Evolutionary conservation across 1,140 invertebrate genomes (phyloP), one percentile per base, ranked within the genome.

Genomic region (Pteromalus puparum): DNA sequence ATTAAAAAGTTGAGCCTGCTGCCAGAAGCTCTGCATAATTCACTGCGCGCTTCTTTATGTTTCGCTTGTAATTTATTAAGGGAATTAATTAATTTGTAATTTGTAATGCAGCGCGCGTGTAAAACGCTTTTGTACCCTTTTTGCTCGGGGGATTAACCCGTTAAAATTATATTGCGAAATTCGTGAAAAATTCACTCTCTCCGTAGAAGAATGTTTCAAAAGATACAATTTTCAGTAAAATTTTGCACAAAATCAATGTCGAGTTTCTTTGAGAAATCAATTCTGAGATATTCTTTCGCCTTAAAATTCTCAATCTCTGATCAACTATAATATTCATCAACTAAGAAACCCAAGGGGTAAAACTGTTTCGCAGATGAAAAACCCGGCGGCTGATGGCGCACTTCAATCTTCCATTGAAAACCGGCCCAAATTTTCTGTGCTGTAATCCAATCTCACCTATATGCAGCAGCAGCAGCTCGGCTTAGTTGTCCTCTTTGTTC

Each of bases 371-470:
- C 38, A 53, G 48, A 18, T 53, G 5, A 61, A n/a, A 61, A 61
- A 61, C 6, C 21, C 53, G 6, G 4, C 6, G 15, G 4, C 18
- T 9, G 38, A 12, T 42, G 38, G 38, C 21, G 53, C 15, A 61
- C 18, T n/a, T 61, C 18, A 61, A 61, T 61, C 53, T 61, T 21
- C 21, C 53, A 61, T 61, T 61, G 53, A 21, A 21, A 61, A 61
- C 53, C 53, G 53, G 18, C 18, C 53, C 53, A 21, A 61, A 61
- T 15, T 48, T 80, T 80, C 73, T 61, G 12, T 68, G 21, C 15
- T 42, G 53, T 82, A 75, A 82, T 82, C 72, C 81, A 82, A 75
- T 82, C 48, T 65, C 72, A 46, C 53, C 18, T 76, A 82, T 48
- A 46, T 6, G 10, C 24, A 18, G 21, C 2, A 26, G 15, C 24